These are phyloP conservation scores for Aphelenchoides fujianensis DNA, from an alignment of 1,140 invertebrate genomes.

Conservation along the genomic window DNA sequence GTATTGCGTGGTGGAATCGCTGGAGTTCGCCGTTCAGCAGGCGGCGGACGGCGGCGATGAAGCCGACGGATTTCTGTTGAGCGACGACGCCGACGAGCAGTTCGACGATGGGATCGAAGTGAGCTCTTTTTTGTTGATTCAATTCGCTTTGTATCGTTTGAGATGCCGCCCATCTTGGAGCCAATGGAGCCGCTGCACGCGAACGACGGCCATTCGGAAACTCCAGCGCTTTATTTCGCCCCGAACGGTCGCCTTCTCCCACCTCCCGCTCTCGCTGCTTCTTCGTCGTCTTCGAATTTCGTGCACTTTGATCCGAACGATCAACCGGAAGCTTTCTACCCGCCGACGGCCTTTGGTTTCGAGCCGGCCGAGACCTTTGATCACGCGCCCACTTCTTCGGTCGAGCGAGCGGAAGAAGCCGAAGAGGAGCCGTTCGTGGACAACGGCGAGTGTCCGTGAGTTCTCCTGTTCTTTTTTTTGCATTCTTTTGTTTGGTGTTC, in stretches of 20 bases:
- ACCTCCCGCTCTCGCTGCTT: neutral
- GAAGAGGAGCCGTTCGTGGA: neutral
- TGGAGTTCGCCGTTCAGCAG: neutral
- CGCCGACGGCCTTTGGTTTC: neutral
- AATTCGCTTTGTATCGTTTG: neutral
- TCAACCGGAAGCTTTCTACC: neutral
- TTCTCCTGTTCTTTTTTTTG: neutral
- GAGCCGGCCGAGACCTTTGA: neutral
- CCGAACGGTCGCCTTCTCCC: no score
- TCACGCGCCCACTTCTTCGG: neutral
- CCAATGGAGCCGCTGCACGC: neutral
- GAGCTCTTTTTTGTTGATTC: no score
- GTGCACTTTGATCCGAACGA: neutral
- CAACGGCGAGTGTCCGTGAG: neutral
- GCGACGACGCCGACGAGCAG: neutral
- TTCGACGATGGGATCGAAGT: neutral
- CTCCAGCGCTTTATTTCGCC: no score
- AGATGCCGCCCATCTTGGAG: neutral
- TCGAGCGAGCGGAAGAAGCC: neutral
- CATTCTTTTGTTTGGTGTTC: neutral
- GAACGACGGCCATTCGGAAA: no score
- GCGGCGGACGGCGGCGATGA: neutral
- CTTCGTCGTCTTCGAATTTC: neutral
- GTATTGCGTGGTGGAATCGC: neutral
- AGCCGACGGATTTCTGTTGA: neutral